These are phyloP conservation scores for Teinopalpus imperialis DNA, from an alignment of 2,888 invertebrate species.

Conservation along the genomic window DNA sequence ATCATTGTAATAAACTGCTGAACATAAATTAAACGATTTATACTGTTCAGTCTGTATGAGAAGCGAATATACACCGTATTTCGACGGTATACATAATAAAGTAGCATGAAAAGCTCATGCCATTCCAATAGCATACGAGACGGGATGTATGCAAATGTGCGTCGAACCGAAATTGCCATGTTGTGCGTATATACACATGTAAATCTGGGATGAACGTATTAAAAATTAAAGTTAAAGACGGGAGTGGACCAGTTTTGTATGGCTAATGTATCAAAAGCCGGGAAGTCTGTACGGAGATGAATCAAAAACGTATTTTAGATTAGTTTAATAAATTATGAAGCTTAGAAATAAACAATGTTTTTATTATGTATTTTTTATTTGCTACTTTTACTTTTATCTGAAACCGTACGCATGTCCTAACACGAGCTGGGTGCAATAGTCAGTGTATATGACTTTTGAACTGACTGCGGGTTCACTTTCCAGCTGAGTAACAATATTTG, in stretches of 20 bases:
- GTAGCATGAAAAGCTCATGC: constrained; percentile 1
- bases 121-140: constrained; percentile 3
- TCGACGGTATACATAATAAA: constrained; percentile 3
- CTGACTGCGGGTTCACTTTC: too few species aligned
- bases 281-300: too few species aligned
- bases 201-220: constrained; percentile 5
- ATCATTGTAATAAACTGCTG: constrained; percentile 13
- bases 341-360: too few species aligned
- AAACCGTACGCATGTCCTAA: too few species aligned
- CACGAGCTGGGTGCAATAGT: too few species aligned
- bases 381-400: too few species aligned
- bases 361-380: too few species aligned
- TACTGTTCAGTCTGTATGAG: neutral
- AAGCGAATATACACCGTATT: neutral
- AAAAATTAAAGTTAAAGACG: constrained; percentile 1
- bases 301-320: too few species aligned
- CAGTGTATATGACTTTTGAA: too few species aligned
- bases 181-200: neutral
- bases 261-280: neutral
- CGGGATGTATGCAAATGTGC: constrained; percentile 16
- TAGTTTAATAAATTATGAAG: too few species aligned
- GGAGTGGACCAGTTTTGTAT: neutral
- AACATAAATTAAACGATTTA: constrained; percentile 14
- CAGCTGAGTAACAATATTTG: too few species aligned
- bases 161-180: constrained; percentile 9